These are phyloP conservation scores for Beaufortia kweichowensis DNA, from an alignment of 2,113 vertebrate species.

Conservation along the genomic window DNA sequence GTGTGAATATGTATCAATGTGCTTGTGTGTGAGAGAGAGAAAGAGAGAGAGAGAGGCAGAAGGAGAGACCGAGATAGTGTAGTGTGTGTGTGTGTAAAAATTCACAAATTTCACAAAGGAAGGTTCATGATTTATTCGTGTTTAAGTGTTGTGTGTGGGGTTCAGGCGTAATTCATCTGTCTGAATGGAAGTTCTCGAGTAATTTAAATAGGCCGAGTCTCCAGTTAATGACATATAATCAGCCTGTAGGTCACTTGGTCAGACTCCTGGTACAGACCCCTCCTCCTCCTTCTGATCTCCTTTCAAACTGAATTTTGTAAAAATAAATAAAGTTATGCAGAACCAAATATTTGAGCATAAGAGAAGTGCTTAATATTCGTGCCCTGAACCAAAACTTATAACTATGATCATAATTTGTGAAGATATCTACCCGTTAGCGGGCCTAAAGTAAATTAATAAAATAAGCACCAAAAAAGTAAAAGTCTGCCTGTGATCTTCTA, in stretches of 20 bases:
- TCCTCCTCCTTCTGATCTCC: conserved; percentile 86
- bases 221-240: conserved; percentile 96
- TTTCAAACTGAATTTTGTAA: conserved; percentile 89
- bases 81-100: conserved; percentile 20
- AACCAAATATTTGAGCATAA: conserved; percentile 50
- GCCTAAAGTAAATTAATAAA: neutral
- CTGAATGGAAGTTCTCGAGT: conserved; percentile 80
- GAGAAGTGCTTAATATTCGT: conserved; percentile 45
- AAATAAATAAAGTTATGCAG: conserved; percentile 90
- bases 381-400: conserved; percentile 16
- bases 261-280: conserved; percentile 86
- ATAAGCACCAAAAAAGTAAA: neutral
- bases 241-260: conserved; percentile 88
- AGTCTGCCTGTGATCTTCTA: neutral
- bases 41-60: conserved; percentile 5
- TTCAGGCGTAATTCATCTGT: conserved; percentile 74
- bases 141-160: conserved; percentile 58
- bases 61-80: conserved; percentile 4
- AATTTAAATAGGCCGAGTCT: conserved; percentile 88
- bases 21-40: conserved; percentile 33
- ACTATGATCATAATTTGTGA: neutral
- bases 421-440: neutral
- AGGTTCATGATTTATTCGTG: conserved; percentile 52
- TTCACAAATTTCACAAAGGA: conserved; percentile 43
- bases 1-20: conserved; percentile 34